Conservation (phyloP, 2,888 invertebrate genomes). For the Neocrepidodera transversa region DNA sequence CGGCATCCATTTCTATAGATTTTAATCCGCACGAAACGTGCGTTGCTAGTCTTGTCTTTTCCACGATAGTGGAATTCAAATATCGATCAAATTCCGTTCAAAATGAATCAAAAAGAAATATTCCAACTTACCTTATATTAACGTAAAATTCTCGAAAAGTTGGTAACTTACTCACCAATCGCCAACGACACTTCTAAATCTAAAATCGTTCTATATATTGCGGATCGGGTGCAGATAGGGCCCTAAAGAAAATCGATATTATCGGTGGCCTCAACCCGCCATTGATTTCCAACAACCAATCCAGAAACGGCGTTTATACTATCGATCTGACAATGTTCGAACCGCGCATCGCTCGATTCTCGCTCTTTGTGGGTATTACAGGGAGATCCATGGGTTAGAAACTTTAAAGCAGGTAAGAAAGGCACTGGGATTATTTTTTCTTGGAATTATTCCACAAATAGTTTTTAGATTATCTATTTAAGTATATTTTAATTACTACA, state of each 20-base stretch:
- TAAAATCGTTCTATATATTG: slow-evolving; percentile 12
- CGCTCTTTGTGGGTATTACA: slow-evolving; percentile 5
- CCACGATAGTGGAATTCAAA: not conserved
- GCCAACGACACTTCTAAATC: no score
- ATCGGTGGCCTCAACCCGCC: slow-evolving; percentile 67
- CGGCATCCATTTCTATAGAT: slow-evolving; percentile 5
- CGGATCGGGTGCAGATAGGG: slow-evolving; percentile 6
- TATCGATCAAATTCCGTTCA: not conserved
- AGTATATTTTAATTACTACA: no score
- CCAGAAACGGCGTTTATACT: slow-evolving; percentile 79
- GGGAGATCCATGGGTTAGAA: not conserved
- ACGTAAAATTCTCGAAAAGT: not conserved
- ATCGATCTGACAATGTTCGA: slow-evolving; percentile 68
- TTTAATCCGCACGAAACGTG: not conserved
- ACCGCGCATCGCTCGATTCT: slow-evolving; percentile 48
- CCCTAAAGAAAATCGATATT: slow-evolving; percentile 71
- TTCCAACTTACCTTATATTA: not conserved
- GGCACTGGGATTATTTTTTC: no score
- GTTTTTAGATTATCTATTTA: no score
- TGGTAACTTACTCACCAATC: slow-evolving; percentile 4
- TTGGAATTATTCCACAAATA: no score
- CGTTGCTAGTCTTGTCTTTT: no score
- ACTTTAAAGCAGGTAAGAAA: not conserved
- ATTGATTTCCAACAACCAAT: slow-evolving; percentile 75
- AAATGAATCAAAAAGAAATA: not conserved